These are phyloP conservation scores for Cremastobaeus sp. DNA, from an alignment of 2,888 invertebrate genomes.

Conservation along the genomic window DNA sequence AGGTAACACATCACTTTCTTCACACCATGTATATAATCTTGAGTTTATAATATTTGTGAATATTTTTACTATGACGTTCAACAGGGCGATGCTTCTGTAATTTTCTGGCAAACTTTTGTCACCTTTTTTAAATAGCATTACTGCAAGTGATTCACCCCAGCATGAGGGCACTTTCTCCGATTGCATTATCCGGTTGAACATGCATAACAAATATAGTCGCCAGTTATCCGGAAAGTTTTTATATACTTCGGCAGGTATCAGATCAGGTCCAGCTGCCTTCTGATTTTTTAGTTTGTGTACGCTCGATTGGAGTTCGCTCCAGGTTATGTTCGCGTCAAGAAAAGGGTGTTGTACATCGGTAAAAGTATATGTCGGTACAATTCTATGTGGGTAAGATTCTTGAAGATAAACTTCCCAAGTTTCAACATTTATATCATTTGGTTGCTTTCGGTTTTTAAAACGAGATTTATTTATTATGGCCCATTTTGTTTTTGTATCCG, in stretches of 20 bases:
- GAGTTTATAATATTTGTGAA: background rate
- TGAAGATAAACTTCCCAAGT: background rate
- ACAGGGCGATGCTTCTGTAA: background rate
- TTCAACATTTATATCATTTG: background rate
- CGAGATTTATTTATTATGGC: conserved; percentile 15
- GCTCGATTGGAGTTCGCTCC: background rate
- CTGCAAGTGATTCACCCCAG: background rate
- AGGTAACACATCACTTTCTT: background rate
- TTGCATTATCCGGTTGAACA: background rate
- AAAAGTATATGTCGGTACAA: background rate
- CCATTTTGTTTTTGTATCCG: conserved; percentile 8
- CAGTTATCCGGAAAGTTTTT: conserved; percentile 4
- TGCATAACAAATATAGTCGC: background rate
- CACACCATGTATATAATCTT: background rate
- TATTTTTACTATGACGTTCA: background rate
- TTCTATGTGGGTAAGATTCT: background rate
- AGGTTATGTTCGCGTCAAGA: background rate
- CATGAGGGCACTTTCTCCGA: background rate
- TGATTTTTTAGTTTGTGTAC: background rate
- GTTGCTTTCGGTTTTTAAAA: background rate
- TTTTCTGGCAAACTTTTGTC: background rate
- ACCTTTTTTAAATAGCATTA: background rate
- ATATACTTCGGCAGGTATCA: background rate
- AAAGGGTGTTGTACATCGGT: background rate
- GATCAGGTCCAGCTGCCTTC: background rate